Evolutionary conservation across 2,888 invertebrate species (phyloP).

Genomic region (Drosophila sordidula): DNA sequence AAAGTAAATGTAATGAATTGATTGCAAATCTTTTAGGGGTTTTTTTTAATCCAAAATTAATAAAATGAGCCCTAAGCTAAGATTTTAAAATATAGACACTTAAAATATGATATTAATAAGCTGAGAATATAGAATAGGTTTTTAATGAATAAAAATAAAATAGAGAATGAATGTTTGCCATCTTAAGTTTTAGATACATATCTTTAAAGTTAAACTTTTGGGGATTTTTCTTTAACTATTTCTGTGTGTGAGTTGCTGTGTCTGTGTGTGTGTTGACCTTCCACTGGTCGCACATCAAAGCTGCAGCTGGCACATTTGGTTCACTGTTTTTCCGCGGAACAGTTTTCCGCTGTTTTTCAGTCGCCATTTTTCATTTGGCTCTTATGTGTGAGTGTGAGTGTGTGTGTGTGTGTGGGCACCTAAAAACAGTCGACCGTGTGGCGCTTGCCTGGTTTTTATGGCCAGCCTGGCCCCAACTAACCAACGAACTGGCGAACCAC

Average conservation of each 20-base stretch:
- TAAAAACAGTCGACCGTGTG: conserved; percentile 77
- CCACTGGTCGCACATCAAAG: conserved; percentile 61
- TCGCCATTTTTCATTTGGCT: conserved; percentile 74
- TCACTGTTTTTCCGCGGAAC: conserved; percentile 44
- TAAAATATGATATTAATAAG: too few species aligned
- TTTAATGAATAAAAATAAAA: too few species aligned
- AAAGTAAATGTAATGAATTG: too few species aligned
- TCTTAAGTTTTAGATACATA: not conserved
- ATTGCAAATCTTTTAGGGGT: too few species aligned
- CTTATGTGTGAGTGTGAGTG: conserved; percentile 3
- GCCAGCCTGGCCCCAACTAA: conserved; percentile 58
- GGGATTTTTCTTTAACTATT: not conserved
- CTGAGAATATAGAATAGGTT: too few species aligned
- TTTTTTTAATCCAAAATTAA: too few species aligned
- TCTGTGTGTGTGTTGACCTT: conserved; percentile 47
- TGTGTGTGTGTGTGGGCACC: conserved; percentile 54
- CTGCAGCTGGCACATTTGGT: conserved; percentile 51
- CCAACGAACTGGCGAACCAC: conserved; percentile 20
- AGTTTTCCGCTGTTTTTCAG: conserved; percentile 54
- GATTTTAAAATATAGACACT: too few species aligned
- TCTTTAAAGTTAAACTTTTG: conserved; percentile 10
- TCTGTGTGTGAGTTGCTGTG: conserved; percentile 7
- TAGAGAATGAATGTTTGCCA: not conserved
- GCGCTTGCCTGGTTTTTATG: conserved; percentile 69
- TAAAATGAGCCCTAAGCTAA: too few species aligned